Evolutionary conservation across 2,113 vertebrate species (phyloP).

Genomic region (Cyanoramphus novaezelandiae): DNA sequence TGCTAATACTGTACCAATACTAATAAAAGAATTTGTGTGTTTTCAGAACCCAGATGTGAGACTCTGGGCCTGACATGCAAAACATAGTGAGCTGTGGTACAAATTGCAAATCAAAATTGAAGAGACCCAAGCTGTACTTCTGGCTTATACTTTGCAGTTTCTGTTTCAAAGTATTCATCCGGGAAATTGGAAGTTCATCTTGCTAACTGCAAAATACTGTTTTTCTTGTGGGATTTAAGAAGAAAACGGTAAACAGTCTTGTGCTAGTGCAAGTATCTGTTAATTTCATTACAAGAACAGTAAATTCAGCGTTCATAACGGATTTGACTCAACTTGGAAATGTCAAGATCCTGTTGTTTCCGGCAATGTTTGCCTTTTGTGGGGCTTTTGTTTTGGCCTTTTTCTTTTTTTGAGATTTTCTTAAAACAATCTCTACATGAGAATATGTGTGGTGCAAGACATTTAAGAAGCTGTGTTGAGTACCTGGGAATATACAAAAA

Average conservation of each 20-base stretch:
- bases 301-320: neutral
- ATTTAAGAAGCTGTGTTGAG: neutral
- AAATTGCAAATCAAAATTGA: neutral
- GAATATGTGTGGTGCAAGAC: neutral
- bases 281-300: neutral
- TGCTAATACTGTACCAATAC: neutral
- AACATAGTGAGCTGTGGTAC: neutral
- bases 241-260: neutral
- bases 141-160: neutral
- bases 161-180: neutral
- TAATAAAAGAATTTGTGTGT: neutral
- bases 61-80: neutral
- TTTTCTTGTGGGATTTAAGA: neutral
- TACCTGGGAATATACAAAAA: neutral
- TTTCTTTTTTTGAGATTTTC: neutral
- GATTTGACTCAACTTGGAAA: neutral
- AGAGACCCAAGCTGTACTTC: neutral
- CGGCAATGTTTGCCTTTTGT: neutral
- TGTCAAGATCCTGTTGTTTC: neutral
- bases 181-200: neutral
- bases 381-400: neutral
- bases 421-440: neutral
- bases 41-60: neutral
- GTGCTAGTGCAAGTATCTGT: neutral
- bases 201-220: neutral